Evolutionary conservation across 2,113 vertebrate genomes (phyloP).

Genomic region (Phylloscopus whistleri): DNA sequence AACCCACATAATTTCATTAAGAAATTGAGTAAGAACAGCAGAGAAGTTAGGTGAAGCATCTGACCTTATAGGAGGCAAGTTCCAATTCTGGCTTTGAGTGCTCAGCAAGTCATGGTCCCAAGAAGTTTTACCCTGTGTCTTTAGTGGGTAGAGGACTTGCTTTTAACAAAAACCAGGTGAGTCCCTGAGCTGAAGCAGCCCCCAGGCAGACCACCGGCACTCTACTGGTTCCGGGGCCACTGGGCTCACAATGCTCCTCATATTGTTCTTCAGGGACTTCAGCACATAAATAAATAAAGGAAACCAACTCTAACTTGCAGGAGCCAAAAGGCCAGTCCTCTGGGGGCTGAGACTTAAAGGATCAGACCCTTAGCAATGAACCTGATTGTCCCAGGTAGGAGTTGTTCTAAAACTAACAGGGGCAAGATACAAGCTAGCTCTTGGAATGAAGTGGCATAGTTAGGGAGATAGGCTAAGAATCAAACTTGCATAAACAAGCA

Average conservation of each 20-base stretch:
- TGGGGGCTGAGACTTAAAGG: not conserved
- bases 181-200: not conserved
- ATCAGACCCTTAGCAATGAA: not conserved
- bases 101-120: not conserved
- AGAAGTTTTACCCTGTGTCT: not conserved
- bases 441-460: not conserved
- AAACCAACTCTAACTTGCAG: not conserved
- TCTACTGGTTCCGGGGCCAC: accelerated
- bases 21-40: not conserved
- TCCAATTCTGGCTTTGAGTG: not conserved
- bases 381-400: accelerated
- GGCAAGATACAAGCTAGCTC: not conserved
- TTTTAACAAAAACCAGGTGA: not conserved
- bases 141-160: accelerated
- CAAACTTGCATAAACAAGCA: not conserved
- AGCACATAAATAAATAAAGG: not conserved
- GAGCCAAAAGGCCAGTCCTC: not conserved
- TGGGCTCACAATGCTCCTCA: not conserved
- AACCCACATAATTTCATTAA: accelerated
- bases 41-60: not conserved
- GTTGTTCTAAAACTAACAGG: not conserved
- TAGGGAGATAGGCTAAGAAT: not conserved
- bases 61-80: not conserved
- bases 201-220: not conserved
- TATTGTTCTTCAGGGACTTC: accelerated